Evolutionary conservation across 2,888 invertebrate species (phyloP).

Genomic region (Furcula furcula): DNA sequence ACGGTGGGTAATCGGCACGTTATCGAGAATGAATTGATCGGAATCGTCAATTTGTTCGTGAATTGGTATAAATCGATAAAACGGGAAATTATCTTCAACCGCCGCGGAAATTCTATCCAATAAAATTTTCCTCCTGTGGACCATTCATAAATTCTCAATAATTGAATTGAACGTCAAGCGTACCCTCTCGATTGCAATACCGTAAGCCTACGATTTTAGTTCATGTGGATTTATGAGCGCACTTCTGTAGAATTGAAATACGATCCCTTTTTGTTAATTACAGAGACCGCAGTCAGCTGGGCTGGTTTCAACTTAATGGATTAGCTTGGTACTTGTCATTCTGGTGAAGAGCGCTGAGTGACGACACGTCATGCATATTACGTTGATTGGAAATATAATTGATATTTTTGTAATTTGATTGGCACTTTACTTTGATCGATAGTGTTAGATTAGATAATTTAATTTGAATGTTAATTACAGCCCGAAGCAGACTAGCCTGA

Average conservation of each 20-base stretch:
- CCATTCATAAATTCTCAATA: conserved; percentile 72
- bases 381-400: conserved; percentile 53
- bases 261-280: conserved; percentile 58
- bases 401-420: conserved; percentile 29
- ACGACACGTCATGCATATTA: conserved; percentile 50
- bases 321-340: conserved; percentile 47
- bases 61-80: conserved; percentile 55
- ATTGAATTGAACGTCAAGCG: conserved; percentile 67
- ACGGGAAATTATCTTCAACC: conserved; percentile 57
- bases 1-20: conserved; percentile 31
- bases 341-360: conserved; percentile 24
- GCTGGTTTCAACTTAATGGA: conserved; percentile 53
- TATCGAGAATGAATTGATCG: conserved; percentile 41
- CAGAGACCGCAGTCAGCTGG: conserved; percentile 37
- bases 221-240: conserved; percentile 48
- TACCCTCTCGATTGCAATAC: conserved; percentile 52
- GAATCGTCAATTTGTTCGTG: conserved; percentile 49
- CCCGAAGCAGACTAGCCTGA: too few species aligned
- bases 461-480: too few species aligned
- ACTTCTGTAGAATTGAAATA: conserved; percentile 24
- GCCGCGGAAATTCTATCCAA: conserved; percentile 60
- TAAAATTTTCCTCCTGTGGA: conserved; percentile 62
- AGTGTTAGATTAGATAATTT: too few species aligned
- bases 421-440: conserved; percentile 4
- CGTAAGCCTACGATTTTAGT: conserved; percentile 57